Evolutionary conservation across 2,888 invertebrate species (phyloP).

Genomic region (Campoplex capitator): DNA sequence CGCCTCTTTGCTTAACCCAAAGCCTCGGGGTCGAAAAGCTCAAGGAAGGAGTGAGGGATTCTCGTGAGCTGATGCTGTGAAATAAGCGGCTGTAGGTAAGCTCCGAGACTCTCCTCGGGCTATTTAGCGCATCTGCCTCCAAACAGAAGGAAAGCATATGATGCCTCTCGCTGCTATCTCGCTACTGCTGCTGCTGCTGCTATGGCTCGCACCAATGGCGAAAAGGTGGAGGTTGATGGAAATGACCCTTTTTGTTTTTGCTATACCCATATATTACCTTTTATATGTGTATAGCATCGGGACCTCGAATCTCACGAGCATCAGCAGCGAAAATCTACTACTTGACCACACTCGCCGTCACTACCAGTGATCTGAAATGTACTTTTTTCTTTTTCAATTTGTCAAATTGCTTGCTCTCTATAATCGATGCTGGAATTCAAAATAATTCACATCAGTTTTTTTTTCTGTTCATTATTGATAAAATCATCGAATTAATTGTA

Average conservation of each 20-base stretch:
- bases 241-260: slow-evolving; percentile 43
- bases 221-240: slow-evolving; percentile 60
- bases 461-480: no score
- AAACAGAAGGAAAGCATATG: slow-evolving; percentile 61
- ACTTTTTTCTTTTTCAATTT: slow-evolving; percentile 47
- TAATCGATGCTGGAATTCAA: no score
- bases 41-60: slow-evolving; percentile 3
- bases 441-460: no score
- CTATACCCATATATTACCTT: background rate
- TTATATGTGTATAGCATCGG: background rate
- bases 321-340: slow-evolving; percentile 61
- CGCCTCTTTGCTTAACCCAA: slow-evolving; percentile 22
- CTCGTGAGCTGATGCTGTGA: slow-evolving; percentile 53
- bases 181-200: slow-evolving; percentile 13
- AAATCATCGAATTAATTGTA: background rate
- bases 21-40: background rate
- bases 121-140: slow-evolving; percentile 83
- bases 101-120: slow-evolving; percentile 79
- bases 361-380: slow-evolving; percentile 2
- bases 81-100: slow-evolving; percentile 66
- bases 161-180: slow-evolving; percentile 32
- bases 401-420: background rate
- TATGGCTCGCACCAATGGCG: slow-evolving; percentile 50
- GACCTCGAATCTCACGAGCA: slow-evolving; percentile 27
- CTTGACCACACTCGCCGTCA: slow-evolving; percentile 66